These are phyloP conservation scores for Hippoglossus hippoglossus DNA, from an alignment of 2,797 vertebrate species.

Conservation along the genomic window DNA sequence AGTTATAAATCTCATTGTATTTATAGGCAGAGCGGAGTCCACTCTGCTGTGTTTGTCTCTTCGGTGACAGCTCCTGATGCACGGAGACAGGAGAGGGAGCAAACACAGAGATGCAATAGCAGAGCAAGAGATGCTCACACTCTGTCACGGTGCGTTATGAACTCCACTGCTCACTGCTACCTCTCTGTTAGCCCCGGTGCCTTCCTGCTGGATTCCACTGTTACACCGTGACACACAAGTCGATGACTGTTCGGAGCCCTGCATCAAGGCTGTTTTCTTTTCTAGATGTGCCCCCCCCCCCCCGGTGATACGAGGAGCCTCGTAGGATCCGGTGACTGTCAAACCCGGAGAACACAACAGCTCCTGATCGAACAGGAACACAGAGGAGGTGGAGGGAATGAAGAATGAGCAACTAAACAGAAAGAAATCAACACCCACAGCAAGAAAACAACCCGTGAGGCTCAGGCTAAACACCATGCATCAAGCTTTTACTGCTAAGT, in stretches of 20 bases:
- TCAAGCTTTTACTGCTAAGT: conserved; percentile 34
- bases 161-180: conserved; percentile 3
- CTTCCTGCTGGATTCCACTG: conserved; percentile 18
- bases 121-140: conserved; percentile 22
- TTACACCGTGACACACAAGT: background rate
- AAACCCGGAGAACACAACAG: conserved; percentile 7
- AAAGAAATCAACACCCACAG: background rate
- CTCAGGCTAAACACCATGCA: conserved; percentile 3
- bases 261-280: conserved; percentile 25
- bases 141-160: conserved; percentile 17
- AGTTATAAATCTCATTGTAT: conserved; percentile 21
- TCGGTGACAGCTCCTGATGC: conserved; percentile 19
- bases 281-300: background rate
- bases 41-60: conserved; percentile 17
- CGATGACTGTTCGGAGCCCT: conserved; percentile 26
- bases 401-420: conserved; percentile 9
- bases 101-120: conserved; percentile 13
- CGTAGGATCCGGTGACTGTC: conserved; percentile 20
- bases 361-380: conserved; percentile 16
- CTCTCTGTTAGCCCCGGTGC: conserved; percentile 3
- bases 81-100: conserved; percentile 9
- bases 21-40: background rate
- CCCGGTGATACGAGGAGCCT: conserved; percentile 17
- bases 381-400: conserved; percentile 6
- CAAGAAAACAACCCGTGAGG: conserved; percentile 1